Conservation (phyloP, 2,113 vertebrate species). For the Entomyzon cyanotis region DNA sequence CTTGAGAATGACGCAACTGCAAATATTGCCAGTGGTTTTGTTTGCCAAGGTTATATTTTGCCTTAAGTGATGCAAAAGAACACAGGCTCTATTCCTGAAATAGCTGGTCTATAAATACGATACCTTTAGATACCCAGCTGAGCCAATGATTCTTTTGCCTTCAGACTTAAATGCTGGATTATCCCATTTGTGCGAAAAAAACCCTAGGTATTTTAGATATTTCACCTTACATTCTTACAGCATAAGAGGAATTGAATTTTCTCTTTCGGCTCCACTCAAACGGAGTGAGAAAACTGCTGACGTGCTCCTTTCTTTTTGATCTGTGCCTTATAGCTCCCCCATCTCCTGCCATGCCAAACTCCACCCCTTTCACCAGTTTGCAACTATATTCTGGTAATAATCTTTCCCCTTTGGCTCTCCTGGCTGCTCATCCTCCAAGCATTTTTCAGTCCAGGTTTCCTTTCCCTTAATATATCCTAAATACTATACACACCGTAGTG, state of each 20-base stretch:
- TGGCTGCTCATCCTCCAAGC: not conserved
- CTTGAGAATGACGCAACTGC: constrained; percentile 62
- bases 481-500: not conserved
- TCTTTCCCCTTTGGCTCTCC: not conserved
- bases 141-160: constrained; percentile 35
- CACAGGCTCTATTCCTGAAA: constrained; percentile 58
- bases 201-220: not conserved
- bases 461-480: not conserved
- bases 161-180: constrained; percentile 38
- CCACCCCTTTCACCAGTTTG: not conserved
- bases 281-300: not conserved
- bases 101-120: constrained; percentile 65
- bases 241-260: not conserved
- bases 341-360: not conserved
- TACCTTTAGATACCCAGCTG: constrained; percentile 53
- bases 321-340: not conserved
- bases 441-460: not conserved
- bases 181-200: not conserved
- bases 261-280: not conserved
- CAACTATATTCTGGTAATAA: not conserved
- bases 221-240: not conserved
- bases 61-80: constrained; percentile 72
- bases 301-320: not conserved
- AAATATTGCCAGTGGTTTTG: constrained; percentile 73
- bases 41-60: constrained; percentile 73